Percentiles rank a stretch among this genome's conserved stretches.
Evolutionary conservation across 2,888 invertebrate species (phyloP).

Genomic region (Pterobdella sp.): DNA sequence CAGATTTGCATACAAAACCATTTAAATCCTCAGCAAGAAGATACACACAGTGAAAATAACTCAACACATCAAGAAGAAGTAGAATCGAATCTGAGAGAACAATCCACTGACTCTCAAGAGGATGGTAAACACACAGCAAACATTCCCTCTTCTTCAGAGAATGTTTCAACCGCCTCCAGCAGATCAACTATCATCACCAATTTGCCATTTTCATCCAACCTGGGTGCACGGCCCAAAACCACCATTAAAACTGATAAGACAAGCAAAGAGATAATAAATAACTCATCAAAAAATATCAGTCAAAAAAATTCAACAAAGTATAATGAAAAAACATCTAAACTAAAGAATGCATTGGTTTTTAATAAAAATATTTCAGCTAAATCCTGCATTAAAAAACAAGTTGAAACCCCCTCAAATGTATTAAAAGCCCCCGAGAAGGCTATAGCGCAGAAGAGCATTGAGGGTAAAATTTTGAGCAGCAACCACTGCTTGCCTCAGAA

Average conservation of each 20-base stretch:
- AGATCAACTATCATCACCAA: not conserved
- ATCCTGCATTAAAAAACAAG: not conserved
- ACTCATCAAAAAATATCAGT: not conserved
- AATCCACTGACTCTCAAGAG: too few species aligned
- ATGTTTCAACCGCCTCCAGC: not conserved
- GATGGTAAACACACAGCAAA: not conserved
- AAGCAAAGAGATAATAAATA: too few species aligned
- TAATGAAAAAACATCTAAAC: not conserved
- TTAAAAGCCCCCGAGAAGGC: not conserved
- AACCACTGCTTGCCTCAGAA: not conserved
- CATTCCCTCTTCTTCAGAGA: not conserved
- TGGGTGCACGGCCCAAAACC: conserved; percentile 12
- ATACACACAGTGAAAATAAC: too few species aligned
- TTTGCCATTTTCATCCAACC: not conserved
- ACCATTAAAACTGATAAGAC: too few species aligned
- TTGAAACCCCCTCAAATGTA: not conserved
- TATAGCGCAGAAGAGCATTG: not conserved
- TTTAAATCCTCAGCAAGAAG: not conserved
- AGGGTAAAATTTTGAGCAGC: not conserved
- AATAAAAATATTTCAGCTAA: too few species aligned
- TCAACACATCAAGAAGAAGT: too few species aligned
- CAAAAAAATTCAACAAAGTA: not conserved
- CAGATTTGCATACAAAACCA: not conserved
- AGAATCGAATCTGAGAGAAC: too few species aligned
- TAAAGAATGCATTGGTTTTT: not conserved